Conservation (phyloP, 2,888 invertebrate genomes). For the Drosophila ochracea region DNA sequence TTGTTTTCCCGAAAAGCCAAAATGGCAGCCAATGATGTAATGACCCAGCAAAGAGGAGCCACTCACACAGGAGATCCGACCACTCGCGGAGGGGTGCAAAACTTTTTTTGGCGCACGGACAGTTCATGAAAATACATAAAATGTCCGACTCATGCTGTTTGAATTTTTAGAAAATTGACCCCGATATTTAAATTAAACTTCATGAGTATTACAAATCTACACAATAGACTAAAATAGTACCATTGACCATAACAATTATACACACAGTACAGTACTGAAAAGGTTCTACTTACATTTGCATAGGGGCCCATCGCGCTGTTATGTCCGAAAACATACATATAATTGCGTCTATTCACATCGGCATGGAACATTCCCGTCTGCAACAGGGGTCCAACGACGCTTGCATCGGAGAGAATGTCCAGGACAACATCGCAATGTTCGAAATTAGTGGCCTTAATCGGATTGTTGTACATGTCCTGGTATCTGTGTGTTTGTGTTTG, state of each 20-base stretch:
- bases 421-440: conserved; percentile 92
- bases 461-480: conserved; percentile 87
- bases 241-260: conserved; percentile 2
- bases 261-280: conserved; percentile 5
- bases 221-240: conserved; percentile 1
- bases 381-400: conserved; percentile 93
- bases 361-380: conserved; percentile 92
- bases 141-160: conserved; percentile 52
- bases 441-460: conserved; percentile 86
- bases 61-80: neutral
- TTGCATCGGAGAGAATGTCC: conserved; percentile 95
- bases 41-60: conserved; percentile 31
- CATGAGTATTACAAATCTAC: conserved; percentile 23
- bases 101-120: conserved; percentile 25
- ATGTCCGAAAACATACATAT: conserved; percentile 95
- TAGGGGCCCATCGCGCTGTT: conserved; percentile 92
- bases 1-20: conserved; percentile 67
- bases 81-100: conserved; percentile 9
- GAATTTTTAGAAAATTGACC: conserved; percentile 34
- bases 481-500: conserved; percentile 85
- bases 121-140: conserved; percentile 69
- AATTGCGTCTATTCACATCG: conserved; percentile 90
- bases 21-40: conserved; percentile 65
- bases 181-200: conserved; percentile 61
- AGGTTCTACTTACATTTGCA: conserved; percentile 88